Evolutionary conservation across 2,888 invertebrate genomes (phyloP).

Genomic region (Ditula angustiorana): DNA sequence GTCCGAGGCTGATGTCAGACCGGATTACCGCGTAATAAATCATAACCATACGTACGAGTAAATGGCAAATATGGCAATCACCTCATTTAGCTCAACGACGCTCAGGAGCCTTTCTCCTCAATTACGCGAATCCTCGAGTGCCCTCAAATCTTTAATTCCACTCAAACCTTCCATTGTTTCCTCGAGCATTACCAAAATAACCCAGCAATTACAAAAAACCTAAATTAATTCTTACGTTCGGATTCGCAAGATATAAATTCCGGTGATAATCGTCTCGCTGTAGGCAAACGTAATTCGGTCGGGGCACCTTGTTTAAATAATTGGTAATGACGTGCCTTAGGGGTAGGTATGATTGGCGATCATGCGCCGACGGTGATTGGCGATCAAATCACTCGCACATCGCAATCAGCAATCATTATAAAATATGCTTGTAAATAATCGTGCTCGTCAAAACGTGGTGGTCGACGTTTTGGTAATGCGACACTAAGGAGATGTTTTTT

Average conservation of each 20-base stretch:
- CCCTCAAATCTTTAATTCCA: slow-evolving; percentile 17
- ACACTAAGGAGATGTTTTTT: not conserved
- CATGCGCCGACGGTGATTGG: slow-evolving; percentile 4
- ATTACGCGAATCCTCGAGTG: not conserved
- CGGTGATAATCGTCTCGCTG: slow-evolving; percentile 40
- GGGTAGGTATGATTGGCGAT: slow-evolving; percentile 26
- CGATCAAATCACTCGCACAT: slow-evolving; percentile 43
- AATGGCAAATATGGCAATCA: no score
- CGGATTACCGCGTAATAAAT: no score
- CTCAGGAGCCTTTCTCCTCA: slow-evolving; percentile 17
- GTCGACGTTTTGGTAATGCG: slow-evolving; percentile 29
- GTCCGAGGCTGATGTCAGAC: no score
- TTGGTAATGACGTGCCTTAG: slow-evolving; percentile 58
- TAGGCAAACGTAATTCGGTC: slow-evolving; percentile 47
- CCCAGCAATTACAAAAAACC: slow-evolving; percentile 11
- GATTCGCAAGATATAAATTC: slow-evolving; percentile 39
- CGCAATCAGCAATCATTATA: slow-evolving; percentile 44
- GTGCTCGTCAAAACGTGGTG: slow-evolving; percentile 42
- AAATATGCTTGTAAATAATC: slow-evolving; percentile 50
- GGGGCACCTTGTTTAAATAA: slow-evolving; percentile 66
- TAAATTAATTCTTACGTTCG: slow-evolving; percentile 31
- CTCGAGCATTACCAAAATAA: slow-evolving; percentile 1
- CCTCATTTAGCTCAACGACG: not conserved
- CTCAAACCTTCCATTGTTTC: slow-evolving; percentile 30
- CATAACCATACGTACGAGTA: no score